Conservation (phyloP, 2,797 vertebrate species). For the Sphenodon punctatus region DNA sequence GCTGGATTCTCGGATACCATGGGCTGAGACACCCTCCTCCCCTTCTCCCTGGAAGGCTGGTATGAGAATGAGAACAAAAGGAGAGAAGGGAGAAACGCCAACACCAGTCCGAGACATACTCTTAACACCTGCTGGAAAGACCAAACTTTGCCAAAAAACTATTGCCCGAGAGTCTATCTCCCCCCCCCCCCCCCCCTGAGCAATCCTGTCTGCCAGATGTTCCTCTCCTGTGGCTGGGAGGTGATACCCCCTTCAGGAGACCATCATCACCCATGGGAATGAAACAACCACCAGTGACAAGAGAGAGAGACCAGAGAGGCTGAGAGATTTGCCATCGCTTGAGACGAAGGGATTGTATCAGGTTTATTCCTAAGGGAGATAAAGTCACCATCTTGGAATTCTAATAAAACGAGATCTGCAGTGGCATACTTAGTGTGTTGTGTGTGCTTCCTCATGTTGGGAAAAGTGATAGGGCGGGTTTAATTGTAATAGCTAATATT, state of each 20-base stretch:
- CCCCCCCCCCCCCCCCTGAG: too few relatives aligned
- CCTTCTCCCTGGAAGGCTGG: background rate
- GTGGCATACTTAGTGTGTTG: too few relatives aligned
- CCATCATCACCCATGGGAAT: too few relatives aligned
- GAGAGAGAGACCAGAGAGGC: background rate
- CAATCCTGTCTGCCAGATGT: too few relatives aligned
- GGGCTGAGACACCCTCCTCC: background rate
- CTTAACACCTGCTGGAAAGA: background rate
- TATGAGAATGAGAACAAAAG: background rate
- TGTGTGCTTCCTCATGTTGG: too few relatives aligned
- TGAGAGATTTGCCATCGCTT: background rate
- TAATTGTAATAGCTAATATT: too few relatives aligned
- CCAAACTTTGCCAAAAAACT: conserved; percentile 8
- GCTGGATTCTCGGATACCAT: too few relatives aligned
- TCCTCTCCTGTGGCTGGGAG: background rate
- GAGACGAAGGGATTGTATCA: background rate
- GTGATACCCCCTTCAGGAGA: background rate
- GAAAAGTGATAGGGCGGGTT: too few relatives aligned
- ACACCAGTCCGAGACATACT: background rate
- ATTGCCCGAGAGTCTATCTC: too few relatives aligned
- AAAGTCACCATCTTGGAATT: background rate
- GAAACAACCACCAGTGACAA: background rate
- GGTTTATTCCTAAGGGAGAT: background rate
- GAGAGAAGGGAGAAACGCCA: background rate
- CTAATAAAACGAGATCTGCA: conserved; percentile 19